Conservation (phyloP, 2,113 vertebrate species). For the Lamprotornis superbus region DNA sequence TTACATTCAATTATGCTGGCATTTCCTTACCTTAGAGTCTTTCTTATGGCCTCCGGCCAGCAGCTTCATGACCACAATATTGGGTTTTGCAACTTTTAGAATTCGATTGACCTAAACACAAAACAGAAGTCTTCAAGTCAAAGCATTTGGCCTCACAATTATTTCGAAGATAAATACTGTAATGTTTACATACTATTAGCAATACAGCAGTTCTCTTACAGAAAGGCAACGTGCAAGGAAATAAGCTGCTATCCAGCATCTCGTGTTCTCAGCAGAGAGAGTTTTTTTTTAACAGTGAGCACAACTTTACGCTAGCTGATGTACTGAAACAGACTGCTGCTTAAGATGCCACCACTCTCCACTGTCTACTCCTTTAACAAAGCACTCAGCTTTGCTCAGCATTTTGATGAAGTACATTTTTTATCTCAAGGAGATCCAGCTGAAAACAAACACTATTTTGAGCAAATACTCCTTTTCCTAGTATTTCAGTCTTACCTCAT, state of each 20-base stretch:
- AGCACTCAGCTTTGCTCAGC: background rate
- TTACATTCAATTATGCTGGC: background rate
- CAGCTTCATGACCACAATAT: slow-evolving; percentile 97
- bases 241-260: background rate
- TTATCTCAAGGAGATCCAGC: background rate
- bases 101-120: slow-evolving; percentile 88
- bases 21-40: slow-evolving; percentile 88
- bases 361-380: background rate
- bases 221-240: background rate
- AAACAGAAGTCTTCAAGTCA: slow-evolving; percentile 6
- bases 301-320: background rate
- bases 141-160: background rate
- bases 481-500: slow-evolving; percentile 81
- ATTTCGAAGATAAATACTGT: background rate
- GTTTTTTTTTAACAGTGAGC: background rate
- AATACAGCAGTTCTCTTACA: background rate
- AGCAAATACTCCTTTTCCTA: background rate
- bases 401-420: background rate
- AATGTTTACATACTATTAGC: background rate
- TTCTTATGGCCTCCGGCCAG: slow-evolving; percentile 98
- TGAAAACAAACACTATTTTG: background rate
- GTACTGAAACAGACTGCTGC: background rate
- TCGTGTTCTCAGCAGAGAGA: background rate
- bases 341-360: background rate
- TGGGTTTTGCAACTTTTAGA: slow-evolving; percentile 96